Base-by-base conservation (phyloP, 2,113 vertebrate species). In the Verasper variegatus region DNA sequence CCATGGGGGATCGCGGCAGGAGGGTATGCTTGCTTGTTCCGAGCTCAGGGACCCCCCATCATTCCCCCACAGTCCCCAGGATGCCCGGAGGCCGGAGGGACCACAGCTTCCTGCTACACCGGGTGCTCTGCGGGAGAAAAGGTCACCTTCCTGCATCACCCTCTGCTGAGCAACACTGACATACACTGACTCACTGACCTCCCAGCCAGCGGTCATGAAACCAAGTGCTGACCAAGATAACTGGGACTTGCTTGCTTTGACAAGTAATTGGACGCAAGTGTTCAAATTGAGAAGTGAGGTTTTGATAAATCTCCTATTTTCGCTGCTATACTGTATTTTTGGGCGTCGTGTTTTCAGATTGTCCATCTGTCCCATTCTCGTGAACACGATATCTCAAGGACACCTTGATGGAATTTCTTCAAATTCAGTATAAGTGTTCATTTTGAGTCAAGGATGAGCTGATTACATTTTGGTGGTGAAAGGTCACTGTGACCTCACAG, bases 61-160 rank as follows among this genome's bases (percentile, higher is more conserved):
- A 17, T 67, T 76, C 58, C 24, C 31, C 51, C 73, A n/a, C 31
- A 72, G 47, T 49, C 78, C 52, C 55, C 71, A 60, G 45, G 45
- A 56, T 18, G 76, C 80, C 82, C 80, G 74, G 31, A 84, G 85
- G 69, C 81, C 82, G 40, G 58, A 84, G 66, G 71, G 70, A 82
- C 80, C 76, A 56, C 54, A 42, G 27, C 69, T 81, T 87, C 81
- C 83, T 76, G 74, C 64, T 75, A 45, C 76, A 80, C 80, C 56
- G 77, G 47, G 31, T 62, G 62, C 63, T 76, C 54, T 65, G 71
- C 57, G 63, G 60, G 47, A 42, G 79, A 42, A 91, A 89, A 89
- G 88, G 89, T 89, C 86, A 89, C 85, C 85, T 84, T 85, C 78
- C 71, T 73, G 58, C 68, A 70, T 76, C 80, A 60, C 72, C 70